Evolutionary conservation across 1,140 invertebrate species (phyloP).

Genomic region (Coelopa frigida): DNA sequence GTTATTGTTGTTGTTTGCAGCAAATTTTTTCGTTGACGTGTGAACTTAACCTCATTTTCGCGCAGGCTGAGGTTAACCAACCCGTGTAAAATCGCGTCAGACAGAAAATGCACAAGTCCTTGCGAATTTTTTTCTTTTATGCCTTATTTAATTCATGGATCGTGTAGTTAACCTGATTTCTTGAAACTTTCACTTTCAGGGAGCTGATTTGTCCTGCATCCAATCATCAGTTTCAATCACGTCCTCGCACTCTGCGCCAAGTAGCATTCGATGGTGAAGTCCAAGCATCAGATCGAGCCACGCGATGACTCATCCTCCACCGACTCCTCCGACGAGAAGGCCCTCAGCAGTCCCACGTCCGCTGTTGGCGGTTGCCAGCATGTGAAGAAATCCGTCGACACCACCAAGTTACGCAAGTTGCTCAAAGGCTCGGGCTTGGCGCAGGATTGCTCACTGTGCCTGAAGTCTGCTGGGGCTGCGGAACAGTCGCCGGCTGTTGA

Average conservation of each 20-base stretch:
- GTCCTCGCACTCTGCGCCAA: too few species aligned
- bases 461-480: constrained; percentile 34
- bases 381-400: constrained; percentile 60
- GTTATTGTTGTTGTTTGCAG: constrained; percentile 1
- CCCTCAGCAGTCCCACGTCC: constrained; percentile 28
- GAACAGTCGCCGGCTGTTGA: constrained; percentile 1
- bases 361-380: constrained; percentile 56
- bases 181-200: too few species aligned
- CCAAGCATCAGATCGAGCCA: constrained; percentile 57
- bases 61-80: neutral
- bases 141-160: too few species aligned
- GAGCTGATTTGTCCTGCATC: neutral
- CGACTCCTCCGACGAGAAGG: constrained; percentile 52
- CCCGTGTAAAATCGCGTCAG: neutral
- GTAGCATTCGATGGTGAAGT: constrained; percentile 53
- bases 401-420: constrained; percentile 55
- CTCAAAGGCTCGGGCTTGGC: constrained; percentile 51
- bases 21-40: constrained; percentile 7
- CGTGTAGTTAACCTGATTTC: too few species aligned
- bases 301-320: constrained; percentile 54
- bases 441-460: constrained; percentile 57
- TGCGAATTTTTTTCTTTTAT: too few species aligned
- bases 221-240: neutral
- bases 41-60: constrained; percentile 10
- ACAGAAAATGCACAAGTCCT: neutral